Conservation (phyloP, 2,113 vertebrate genomes). For the Carettochelys insculpta region DNA sequence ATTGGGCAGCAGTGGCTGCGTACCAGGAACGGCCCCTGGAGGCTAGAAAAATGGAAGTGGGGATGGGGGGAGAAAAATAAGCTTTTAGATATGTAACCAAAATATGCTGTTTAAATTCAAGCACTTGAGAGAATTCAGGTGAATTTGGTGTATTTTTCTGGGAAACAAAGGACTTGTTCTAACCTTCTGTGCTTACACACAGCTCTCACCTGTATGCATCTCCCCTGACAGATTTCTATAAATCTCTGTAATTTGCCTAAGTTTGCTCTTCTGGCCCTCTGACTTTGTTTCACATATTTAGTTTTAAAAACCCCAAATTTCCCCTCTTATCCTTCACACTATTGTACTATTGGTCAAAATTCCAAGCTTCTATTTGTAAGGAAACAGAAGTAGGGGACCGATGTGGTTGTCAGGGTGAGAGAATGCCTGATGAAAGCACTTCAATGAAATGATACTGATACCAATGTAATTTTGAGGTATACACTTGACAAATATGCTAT, state of each 20-base stretch:
- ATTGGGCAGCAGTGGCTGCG: constrained; percentile 96
- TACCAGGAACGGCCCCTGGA: constrained; percentile 94
- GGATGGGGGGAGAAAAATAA: background rate
- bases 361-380: background rate
- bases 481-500: background rate
- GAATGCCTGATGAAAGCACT: fast-evolving
- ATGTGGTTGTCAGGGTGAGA: background rate
- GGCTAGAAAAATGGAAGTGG: constrained; percentile 77
- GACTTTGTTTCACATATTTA: background rate
- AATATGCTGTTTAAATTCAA: background rate
- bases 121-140: background rate
- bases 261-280: background rate
- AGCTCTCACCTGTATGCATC: background rate
- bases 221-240: background rate
- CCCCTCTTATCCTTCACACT: background rate
- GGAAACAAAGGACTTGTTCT: background rate
- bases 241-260: background rate
- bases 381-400: background rate
- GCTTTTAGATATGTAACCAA: background rate
- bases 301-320: background rate
- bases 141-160: fast-evolving
- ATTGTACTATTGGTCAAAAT: fast-evolving
- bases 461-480: background rate
- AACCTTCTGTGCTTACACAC: fast-evolving
- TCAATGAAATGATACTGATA: background rate